Evolutionary conservation across 2,888 invertebrate genomes (phyloP).

Genomic region (Coelopa pilipes): DNA sequence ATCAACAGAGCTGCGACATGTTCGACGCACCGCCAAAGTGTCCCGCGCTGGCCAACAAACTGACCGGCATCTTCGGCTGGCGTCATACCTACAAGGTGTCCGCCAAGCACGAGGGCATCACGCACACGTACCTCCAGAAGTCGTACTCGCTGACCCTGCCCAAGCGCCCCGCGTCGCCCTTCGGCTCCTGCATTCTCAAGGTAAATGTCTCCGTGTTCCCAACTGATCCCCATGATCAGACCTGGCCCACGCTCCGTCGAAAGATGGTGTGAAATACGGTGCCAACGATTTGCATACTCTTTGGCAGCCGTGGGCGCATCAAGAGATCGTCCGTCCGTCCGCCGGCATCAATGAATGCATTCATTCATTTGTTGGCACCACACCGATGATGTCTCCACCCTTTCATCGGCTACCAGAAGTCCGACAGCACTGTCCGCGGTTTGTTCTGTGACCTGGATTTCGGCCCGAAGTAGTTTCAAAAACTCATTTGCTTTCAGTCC

Average conservation of each 20-base stretch:
- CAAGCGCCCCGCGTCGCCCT: slow-evolving; percentile 59
- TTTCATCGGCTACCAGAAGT: not conserved
- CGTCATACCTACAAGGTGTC: slow-evolving; percentile 83
- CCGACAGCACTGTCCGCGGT: not conserved
- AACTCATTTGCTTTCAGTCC: too few species aligned
- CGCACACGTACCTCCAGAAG: slow-evolving; percentile 65
- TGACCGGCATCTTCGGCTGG: slow-evolving; percentile 82
- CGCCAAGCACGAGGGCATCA: slow-evolving; percentile 76
- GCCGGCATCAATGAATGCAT: not conserved
- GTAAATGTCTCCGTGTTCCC: slow-evolving; percentile 49
- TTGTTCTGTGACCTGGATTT: not conserved
- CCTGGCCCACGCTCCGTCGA: too few species aligned
- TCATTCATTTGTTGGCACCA: not conserved
- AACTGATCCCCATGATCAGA: too few species aligned
- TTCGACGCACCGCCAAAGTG: slow-evolving; percentile 76
- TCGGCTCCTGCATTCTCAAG: slow-evolving; percentile 51
- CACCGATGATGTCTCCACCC: not conserved
- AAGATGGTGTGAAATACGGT: not conserved
- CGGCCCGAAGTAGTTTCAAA: too few species aligned
- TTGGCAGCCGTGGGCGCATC: not conserved
- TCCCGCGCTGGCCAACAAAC: slow-evolving; percentile 80
- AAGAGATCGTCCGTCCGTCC: too few species aligned
- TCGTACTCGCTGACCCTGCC: slow-evolving; percentile 66
- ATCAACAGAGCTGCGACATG: slow-evolving; percentile 62
- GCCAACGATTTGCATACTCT: not conserved